These are phyloP conservation scores for Anguilla marmorata DNA, from an alignment of 2,797 vertebrate species.

Conservation along the genomic window DNA sequence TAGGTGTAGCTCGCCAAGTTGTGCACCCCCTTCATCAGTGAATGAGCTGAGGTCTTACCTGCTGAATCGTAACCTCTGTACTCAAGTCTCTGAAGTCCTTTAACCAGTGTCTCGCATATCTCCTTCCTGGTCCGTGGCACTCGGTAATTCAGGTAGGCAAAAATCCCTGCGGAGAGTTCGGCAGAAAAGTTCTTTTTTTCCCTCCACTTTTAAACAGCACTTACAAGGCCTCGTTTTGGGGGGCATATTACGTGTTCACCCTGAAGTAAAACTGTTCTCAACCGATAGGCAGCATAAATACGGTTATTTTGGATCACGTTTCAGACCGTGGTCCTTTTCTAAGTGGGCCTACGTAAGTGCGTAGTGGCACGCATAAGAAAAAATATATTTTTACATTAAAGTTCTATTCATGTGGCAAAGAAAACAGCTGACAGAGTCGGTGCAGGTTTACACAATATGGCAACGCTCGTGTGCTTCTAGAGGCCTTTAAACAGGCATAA, in stretches of 20 bases:
- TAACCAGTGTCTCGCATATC: conserved; percentile 90
- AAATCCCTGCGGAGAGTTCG: conserved; percentile 80
- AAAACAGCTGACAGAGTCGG: neutral
- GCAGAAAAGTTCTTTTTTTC: neutral
- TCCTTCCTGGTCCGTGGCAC: conserved; percentile 89
- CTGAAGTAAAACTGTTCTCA: neutral
- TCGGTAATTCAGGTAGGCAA: conserved; percentile 95
- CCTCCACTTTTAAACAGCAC: neutral
- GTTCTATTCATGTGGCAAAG: neutral
- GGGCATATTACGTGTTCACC: neutral
- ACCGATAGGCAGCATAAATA: neutral
- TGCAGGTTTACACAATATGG: neutral
- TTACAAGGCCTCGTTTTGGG: neutral
- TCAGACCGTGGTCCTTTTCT: neutral
- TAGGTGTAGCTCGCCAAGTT: conserved; percentile 13
- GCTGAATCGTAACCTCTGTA: conserved; percentile 98
- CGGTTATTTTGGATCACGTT: neutral
- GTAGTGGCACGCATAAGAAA: neutral
- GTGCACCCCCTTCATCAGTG: neutral
- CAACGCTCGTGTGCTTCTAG: neutral
- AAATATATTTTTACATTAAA: neutral
- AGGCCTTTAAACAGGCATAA: neutral
- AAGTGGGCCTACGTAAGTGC: neutral
- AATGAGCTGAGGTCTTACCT: conserved; percentile 70
- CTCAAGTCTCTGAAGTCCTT: conserved; percentile 90